Evolutionary conservation across 30 jellyfish, hydroid and myxozoan genomes (phyloP), one percentile per base, ranked within the genome.

Genomic region (Turritopsis rubra): DNA sequence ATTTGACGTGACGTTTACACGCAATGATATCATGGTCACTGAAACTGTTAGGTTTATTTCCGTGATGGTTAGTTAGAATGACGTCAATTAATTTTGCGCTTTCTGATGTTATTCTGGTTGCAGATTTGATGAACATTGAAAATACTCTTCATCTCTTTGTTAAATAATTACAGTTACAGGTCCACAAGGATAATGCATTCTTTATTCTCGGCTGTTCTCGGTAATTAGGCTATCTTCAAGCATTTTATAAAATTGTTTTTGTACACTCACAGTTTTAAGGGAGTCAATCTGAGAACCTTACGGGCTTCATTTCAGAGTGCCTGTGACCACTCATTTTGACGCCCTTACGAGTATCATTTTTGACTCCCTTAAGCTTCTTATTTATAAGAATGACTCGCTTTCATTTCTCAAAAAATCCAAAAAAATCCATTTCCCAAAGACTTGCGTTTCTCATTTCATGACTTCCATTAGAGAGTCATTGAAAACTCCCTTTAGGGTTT

Each of bases 11-110:
- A 60, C 73, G 73, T 60, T 60, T 60, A 60, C 73, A 60, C 19
- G 73, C 73, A 60, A 60, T 60, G 21, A 60, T 60, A 60, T 60
- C 73, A 23, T 60, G 73, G 73, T 60, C 73, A 23, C 73, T 60
- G 22, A 60, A 60, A 23, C 73, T 60, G 22, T 0, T 18, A 60
- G 73, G 73, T 60, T 18, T 60, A 60, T 60, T 60, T 60, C 21
- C 73, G 21, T 21, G 73, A 21, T 23, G 73, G 21, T 60, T 60
- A 60, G 73, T 60, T 21, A 60, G 73, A 60, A 60, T 60, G 73
- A 60, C 73, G 73, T 60, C 73, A 60, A 60, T 60, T 23, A 60
- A 60, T 60, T 21, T 60, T 60, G 73, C 73, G 21, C 73, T 60
- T 60, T 60, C 73, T 0, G 73, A 60, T 60, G 73, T 60, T 60